Percentiles rank a stretch among this genome's conserved stretches.
These are phyloP conservation scores for Sebastes diploproa DNA, from an alignment of 2,797 vertebrate genomes.

Conservation along the genomic window DNA sequence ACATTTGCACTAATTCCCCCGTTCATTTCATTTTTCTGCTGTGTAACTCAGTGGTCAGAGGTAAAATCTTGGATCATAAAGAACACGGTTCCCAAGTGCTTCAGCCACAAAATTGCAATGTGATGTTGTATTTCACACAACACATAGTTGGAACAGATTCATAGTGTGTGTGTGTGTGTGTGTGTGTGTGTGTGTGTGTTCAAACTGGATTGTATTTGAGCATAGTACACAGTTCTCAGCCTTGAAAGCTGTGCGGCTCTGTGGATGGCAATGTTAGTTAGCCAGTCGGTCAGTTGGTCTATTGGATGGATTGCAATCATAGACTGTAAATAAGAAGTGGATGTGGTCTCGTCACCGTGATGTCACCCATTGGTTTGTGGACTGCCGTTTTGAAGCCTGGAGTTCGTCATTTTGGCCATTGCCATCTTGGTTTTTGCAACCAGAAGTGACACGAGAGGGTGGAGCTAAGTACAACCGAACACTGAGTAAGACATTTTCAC, in stretches of 20 bases:
- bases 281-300: not conserved
- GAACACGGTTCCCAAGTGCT: not conserved
- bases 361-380: too few relatives aligned
- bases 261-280: not conserved
- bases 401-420: too few relatives aligned
- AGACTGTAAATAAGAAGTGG: too few relatives aligned
- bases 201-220: not conserved
- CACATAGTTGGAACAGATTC: not conserved
- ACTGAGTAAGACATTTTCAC: too few relatives aligned
- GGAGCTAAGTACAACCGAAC: too few relatives aligned
- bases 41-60: not conserved
- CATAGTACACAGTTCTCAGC: not conserved
- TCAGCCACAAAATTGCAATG: not conserved
- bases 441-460: too few relatives aligned
- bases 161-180: not conserved
- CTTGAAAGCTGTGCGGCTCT: too few relatives aligned
- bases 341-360: too few relatives aligned
- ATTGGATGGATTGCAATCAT: not conserved
- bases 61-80: not conserved
- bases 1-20: slow-evolving; percentile 4
- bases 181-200: not conserved
- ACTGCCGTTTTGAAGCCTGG: too few relatives aligned
- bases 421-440: too few relatives aligned
- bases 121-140: not conserved
- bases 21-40: not conserved